Base-by-base conservation (phyloP, 2,888 invertebrate species). In the Volucella inflata region DNA sequence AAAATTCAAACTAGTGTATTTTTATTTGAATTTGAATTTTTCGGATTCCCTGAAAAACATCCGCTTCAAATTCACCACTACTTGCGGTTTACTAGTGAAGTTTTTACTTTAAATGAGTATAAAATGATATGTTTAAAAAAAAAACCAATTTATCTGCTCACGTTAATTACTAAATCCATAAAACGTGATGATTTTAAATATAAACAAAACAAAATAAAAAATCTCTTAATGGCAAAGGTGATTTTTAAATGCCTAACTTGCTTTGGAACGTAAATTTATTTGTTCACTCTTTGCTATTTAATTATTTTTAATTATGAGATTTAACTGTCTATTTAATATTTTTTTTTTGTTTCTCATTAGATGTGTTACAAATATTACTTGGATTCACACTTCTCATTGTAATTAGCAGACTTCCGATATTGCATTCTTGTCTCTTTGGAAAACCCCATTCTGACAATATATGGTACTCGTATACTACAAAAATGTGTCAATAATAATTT, bases 241-340 rank as follows among this genome's bases (percentile, higher is more conserved):
- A 14, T 42, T 67, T 57, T 46, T 38, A 30, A 30, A 30, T 30
- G 2, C 30, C 30, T 30, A 70, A 57, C 57, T 48, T 8, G 70
- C 50, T 59, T 70, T n/a, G 11, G 14, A 48, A 57, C 70, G n/a
- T 17, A 46, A 4, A 42, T 67, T 67, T 65, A 50, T 50, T 17
- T 53, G 40, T 48, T 38, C n/a, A 0, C 50, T 50, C 50, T 8
- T 70, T 21, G 17, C n/a, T 17, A 48, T 50, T 70, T 55, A 70
- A 70, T 70, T 59, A 46, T 9, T 48, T 48, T 38, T 59, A 16
- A 70, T 70, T 70, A 70, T 14, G 48, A 36, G 36, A 55, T 55
- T n/a, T 2, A 55, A 4, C 1, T 14, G 38, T 30, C 14, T n/a
- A 55, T 36, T 55, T 38, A 48, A 40, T 64, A 4, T 2, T 50